Base-by-base conservation (phyloP, 92 coral and sea anemone species). In the Porites cylindrica region DNA sequence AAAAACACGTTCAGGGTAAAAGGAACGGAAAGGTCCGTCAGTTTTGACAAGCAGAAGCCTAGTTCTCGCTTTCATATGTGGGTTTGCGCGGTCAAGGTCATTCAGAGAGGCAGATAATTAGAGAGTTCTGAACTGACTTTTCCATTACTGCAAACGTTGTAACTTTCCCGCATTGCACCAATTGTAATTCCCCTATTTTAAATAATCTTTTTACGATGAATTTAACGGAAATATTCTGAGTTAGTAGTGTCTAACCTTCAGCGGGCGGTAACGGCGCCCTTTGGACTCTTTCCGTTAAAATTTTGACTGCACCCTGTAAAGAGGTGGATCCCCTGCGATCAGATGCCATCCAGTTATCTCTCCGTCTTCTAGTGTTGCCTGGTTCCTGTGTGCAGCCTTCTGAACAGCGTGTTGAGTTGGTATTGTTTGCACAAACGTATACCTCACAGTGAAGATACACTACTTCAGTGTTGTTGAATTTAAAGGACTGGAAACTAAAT, bases 371-470 rank as follows among this genome's bases (percentile, higher is more conserved):
- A 7, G 32, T 76, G 67, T 61, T 77, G 7, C 77, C 77, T 0
- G 67, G 4, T 10, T 77, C 77, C 20, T 70, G 13, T 9, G 10
- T 7, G n/a, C 95, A 89, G 61, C 91, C 93, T 67, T 88, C 86
- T 53, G 77, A 68, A 62, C 95, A 89, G 11, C 95, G 88, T 6
- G 95, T 81, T 4, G 92, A 72, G 62, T 92, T 90, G 80, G 84
- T 79, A 16, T 81, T 32, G 14, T 78, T 82, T 23, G 91, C 89
- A 62, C 95, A 92, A 8, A 92, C 89, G 51, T 77, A 51, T 0
- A 89, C 95, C 10, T 90, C 91, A 43, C 95, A 92, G 79, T 92
- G 95, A 59, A 92, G 91, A 66, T 68, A 92, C 82, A 92, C 87
- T 3, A 85, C 93, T n/a, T 84, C 88, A 3, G 86, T 67, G 1